These are phyloP conservation scores for Takifugu ocellatus DNA, from an alignment of 2,797 vertebrate species.

Conservation along the genomic window DNA sequence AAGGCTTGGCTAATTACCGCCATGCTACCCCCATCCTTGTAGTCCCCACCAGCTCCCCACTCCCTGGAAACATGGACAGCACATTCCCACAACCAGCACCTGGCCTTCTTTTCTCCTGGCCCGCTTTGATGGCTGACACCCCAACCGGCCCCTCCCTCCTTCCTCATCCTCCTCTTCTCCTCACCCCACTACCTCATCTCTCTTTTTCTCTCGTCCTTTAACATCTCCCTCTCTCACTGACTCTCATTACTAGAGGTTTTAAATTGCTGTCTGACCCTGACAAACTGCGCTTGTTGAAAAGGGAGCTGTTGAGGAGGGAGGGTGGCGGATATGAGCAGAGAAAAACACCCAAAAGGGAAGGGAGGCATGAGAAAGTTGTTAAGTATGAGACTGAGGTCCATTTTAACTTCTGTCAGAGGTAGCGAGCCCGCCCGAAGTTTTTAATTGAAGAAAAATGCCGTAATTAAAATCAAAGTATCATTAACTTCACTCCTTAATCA, in stretches of 20 bases:
- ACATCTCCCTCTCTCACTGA: slow-evolving; percentile 61
- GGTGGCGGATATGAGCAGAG: slow-evolving; percentile 46
- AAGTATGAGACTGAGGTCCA: slow-evolving; percentile 41
- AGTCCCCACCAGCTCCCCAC: slow-evolving; percentile 47
- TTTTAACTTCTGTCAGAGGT: slow-evolving; percentile 53
- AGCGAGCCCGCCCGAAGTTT: slow-evolving; percentile 41
- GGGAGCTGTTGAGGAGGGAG: slow-evolving; percentile 57
- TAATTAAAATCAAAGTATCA: neutral
- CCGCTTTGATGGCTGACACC: slow-evolving; percentile 80
- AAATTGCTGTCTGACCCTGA: slow-evolving; percentile 83
- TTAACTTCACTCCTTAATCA: neutral
- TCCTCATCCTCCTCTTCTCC: slow-evolving; percentile 64
- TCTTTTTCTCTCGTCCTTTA: slow-evolving; percentile 59
- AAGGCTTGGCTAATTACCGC: slow-evolving; percentile 79
- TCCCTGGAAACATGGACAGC: slow-evolving; percentile 69
- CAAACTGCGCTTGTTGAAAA: slow-evolving; percentile 77
- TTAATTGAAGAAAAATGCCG: neutral
- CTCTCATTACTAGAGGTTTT: slow-evolving; percentile 86
- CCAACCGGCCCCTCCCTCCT: slow-evolving; percentile 60
- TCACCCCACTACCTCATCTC: slow-evolving; percentile 57
- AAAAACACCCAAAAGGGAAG: slow-evolving; percentile 14
- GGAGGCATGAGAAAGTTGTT: slow-evolving; percentile 26
- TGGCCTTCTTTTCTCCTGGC: slow-evolving; percentile 79
- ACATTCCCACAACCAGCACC: slow-evolving; percentile 78
- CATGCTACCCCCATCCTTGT: slow-evolving; percentile 26